Conservation (phyloP, 37 sponge, comb jelly and placozoan genomes). For the Beroe forskalii region DNA sequence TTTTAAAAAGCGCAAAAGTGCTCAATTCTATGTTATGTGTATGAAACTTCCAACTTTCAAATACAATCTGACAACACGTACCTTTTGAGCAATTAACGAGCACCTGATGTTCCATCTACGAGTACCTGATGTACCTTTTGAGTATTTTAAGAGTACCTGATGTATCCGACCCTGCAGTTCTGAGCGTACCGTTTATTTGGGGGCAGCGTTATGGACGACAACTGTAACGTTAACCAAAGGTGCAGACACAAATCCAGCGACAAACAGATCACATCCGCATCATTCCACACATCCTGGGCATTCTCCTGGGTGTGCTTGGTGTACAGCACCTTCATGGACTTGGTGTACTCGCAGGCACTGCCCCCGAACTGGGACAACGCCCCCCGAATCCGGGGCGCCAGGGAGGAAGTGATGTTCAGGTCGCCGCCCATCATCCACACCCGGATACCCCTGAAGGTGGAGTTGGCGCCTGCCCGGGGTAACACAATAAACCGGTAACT, state of each 20-base stretch:
- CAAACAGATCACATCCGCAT: constrained; percentile 31
- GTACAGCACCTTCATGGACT: constrained; percentile 55
- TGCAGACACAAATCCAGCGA: constrained; percentile 52
- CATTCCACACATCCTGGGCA: constrained; percentile 20
- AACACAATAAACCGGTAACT: constrained; percentile 38
- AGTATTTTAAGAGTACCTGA: constrained; percentile 26
- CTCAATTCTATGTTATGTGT: too few relatives aligned
- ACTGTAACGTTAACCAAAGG: constrained; percentile 44
- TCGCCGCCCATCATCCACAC: constrained; percentile 66
- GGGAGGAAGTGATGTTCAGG: constrained; percentile 44
- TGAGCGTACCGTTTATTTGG: constrained; percentile 60
- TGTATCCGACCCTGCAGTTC: constrained; percentile 52
- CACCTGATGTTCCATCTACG: too few relatives aligned
- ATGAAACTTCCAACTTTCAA: too few relatives aligned
- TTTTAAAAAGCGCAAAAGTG: too few relatives aligned
- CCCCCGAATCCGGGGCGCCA: not conserved
- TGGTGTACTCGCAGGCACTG: not conserved
- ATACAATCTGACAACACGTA: too few relatives aligned
- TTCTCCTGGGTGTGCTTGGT: constrained; percentile 8
- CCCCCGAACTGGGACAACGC: constrained; percentile 2
- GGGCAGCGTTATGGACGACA: constrained; percentile 45
- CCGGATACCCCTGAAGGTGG: constrained; percentile 35
- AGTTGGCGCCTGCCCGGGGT: constrained; percentile 9
- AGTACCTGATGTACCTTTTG: too few relatives aligned
- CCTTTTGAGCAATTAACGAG: too few relatives aligned